Base-by-base conservation (phyloP, 1,140 invertebrate genomes). In the Ostrea denselamellosa region DNA sequence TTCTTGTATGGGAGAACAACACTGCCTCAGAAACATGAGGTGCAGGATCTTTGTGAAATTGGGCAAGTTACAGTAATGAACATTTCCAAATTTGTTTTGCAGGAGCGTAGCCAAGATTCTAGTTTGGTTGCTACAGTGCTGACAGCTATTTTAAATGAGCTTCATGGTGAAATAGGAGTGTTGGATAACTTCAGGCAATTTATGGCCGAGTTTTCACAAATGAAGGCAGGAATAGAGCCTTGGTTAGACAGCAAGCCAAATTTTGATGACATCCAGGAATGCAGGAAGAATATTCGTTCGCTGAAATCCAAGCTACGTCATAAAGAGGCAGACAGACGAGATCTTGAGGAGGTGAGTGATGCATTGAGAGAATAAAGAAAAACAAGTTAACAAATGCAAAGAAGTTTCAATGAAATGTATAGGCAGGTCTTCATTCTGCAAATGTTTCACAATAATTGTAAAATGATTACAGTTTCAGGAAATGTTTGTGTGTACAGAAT, bases 241-340 rank as follows among this genome's bases (percentile, higher is more conserved):
- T 93, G 92, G 92, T 83, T 93, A 25, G 62, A 90, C 0, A 77
- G 4, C 12, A 90, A 82, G 53, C 92, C 92, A 22, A 83, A 86
- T 17, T 52, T 90, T n/a, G 90, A 88, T n/a, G 86, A 89, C 22
- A 85, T 93, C 17, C 84, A 85, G 58, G 87, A 89, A 8, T 87
- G 85, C 28, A 87, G 90, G 44, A 88, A 90, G 56, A 90, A 84
- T 8, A 88, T 93, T 52, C 85, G 91, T 28, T n/a, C 83, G n/a
- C 85, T 93, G 7, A 92, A 92, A 53, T 93, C 92, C 9, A 91
- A 92, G 83, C 81, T 93, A 14, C 85, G 92, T 5, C 92, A 93
- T 54, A 91, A 89, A 83, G 90, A 92, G 34, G 92, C 92, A 22
- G 92, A 93, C 62, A 91, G 90, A 85, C 90, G 90, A 51, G 92